Percentiles rank a stretch among this genome's conserved stretches.
Conservation (phyloP, 2,113 vertebrate species). For the Panurus biarmicus region DNA sequence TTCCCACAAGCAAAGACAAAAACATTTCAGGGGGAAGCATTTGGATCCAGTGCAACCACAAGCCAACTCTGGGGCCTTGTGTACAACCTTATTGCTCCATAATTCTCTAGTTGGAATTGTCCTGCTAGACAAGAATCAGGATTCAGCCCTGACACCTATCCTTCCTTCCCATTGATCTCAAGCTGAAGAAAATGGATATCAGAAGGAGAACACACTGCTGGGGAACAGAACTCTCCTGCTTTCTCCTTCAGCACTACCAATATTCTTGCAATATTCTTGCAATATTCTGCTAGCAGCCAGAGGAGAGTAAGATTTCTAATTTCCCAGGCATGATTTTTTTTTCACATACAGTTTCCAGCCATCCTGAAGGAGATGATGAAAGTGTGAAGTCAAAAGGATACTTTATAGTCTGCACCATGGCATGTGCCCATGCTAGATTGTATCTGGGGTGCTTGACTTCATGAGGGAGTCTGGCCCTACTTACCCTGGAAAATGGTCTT, state of each 20-base stretch:
- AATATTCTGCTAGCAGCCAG: background rate
- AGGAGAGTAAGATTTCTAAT: background rate
- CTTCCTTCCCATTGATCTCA: background rate
- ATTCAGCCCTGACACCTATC: background rate
- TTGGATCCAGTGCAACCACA: background rate
- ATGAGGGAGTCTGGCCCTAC: background rate
- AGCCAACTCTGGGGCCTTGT: background rate
- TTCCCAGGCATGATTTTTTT: background rate
- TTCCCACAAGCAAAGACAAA: background rate
- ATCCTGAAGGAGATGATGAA: background rate
- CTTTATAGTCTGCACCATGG: background rate
- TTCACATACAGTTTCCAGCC: background rate
- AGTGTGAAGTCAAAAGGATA: background rate
- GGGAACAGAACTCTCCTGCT: background rate
- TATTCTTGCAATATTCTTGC: background rate
- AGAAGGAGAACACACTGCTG: background rate
- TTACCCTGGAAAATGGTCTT: background rate
- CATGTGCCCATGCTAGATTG: background rate
- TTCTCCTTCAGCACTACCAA: background rate
- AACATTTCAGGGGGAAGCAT: background rate
- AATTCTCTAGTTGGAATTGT: background rate
- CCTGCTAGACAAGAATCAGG: background rate
- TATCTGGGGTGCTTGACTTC: background rate
- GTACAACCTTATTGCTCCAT: background rate
- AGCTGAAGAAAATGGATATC: background rate